These are phyloP conservation scores for Trichopoda pennipes DNA, from an alignment of 2,888 invertebrate species.

Conservation along the genomic window DNA sequence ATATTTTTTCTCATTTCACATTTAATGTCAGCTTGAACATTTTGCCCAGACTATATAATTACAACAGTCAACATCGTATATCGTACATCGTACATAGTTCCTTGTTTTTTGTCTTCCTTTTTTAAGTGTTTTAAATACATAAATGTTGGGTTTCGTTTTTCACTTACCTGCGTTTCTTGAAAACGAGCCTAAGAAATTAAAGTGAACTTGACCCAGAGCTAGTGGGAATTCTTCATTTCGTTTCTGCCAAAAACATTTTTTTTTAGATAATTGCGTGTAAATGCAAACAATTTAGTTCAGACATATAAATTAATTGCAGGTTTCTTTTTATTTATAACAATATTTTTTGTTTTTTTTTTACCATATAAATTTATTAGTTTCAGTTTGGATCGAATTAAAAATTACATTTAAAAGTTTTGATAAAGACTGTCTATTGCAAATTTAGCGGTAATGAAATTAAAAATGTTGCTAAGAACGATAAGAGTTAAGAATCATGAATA, in stretches of 20 bases:
- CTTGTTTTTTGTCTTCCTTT: constrained; percentile 2
- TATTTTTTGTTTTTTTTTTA: too few relatives aligned
- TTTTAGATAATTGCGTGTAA: constrained; percentile 38
- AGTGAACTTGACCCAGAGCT: constrained; percentile 68
- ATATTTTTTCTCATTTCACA: constrained; percentile 41
- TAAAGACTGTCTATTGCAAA: too few relatives aligned
- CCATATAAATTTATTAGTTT: too few relatives aligned
- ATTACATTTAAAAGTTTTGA: too few relatives aligned
- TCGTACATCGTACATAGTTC: background rate
- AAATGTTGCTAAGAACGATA: too few relatives aligned
- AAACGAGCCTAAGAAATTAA: constrained; percentile 47
- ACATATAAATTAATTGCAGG: background rate
- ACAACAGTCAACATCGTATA: constrained; percentile 42
- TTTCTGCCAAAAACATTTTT: background rate
- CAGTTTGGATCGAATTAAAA: too few relatives aligned
- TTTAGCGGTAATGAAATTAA: too few relatives aligned
- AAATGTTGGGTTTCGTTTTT: constrained; percentile 40
- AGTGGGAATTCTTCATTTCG: constrained; percentile 51
- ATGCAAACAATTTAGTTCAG: background rate
- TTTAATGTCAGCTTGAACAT: constrained; percentile 61
- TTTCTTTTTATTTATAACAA: background rate
- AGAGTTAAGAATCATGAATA: too few relatives aligned
- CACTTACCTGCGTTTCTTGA: constrained; percentile 22
- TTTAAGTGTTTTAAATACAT: constrained; percentile 9
- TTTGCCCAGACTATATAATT: constrained; percentile 67